phyloP scores from a whole-genome alignment of 2,888 invertebrate species.

The Hydroisotoma schaefferi region DNA sequence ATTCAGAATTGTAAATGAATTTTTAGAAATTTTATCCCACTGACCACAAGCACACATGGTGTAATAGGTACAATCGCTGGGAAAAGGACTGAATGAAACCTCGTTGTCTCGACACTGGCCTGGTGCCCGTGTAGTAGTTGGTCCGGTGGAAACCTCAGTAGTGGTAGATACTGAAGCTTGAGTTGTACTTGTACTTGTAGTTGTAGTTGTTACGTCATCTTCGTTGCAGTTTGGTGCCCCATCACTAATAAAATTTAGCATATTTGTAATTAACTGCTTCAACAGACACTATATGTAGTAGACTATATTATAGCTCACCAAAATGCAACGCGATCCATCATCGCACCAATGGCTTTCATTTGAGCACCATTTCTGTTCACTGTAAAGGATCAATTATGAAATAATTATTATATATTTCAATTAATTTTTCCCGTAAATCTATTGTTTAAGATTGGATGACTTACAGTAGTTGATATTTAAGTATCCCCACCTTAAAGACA shows the following conservation, averaged over 20 bases:
- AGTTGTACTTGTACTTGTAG: constrained; percentile 12
- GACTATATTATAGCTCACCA: constrained; percentile 20
- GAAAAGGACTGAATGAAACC: constrained; percentile 33
- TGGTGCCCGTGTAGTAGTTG: constrained; percentile 17
- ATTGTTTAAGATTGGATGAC: background rate
- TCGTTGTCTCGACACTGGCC: constrained; percentile 32
- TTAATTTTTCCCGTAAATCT: background rate
- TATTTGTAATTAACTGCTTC: constrained; percentile 2
- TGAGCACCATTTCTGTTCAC: constrained; percentile 34
- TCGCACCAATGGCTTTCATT: constrained; percentile 35
- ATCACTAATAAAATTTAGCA: constrained; percentile 6
- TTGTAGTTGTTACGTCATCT: background rate
- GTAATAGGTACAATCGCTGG: constrained; percentile 31
- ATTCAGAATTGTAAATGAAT: too few species aligned
- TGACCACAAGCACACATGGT: constrained; percentile 42
- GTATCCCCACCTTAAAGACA: constrained; percentile 7
- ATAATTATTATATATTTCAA: background rate
- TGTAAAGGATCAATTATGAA: background rate
- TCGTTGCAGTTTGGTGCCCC: constrained; percentile 20
- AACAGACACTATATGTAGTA: background rate
- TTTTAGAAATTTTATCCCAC: too few species aligned
- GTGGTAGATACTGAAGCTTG: background rate
- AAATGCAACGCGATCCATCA: constrained; percentile 29
- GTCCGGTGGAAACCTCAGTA: background rate
- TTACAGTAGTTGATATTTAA: background rate